Evolutionary conservation across 2,888 invertebrate species (phyloP).

Genomic region (Leptinotarsa peninsularis): DNA sequence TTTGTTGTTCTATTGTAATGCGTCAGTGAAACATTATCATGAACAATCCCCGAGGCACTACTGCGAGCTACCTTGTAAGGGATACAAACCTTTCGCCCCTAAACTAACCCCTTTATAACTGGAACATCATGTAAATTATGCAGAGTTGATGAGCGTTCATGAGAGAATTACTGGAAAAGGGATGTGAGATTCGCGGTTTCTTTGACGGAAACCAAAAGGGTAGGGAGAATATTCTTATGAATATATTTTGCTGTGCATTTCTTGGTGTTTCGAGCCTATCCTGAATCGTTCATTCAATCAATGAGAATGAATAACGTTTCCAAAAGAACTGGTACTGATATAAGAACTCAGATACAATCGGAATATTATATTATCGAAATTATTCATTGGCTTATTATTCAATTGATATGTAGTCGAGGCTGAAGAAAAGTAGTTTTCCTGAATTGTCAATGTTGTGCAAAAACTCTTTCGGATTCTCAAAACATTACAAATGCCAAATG

Average conservation of each 20-base stretch:
- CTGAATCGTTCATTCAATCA: not conserved
- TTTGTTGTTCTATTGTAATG: constrained; percentile 18
- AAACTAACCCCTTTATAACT: constrained; percentile 20
- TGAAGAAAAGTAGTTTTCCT: too few relatives aligned
- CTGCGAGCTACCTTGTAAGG: constrained; percentile 4
- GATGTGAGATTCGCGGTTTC: constrained; percentile 9
- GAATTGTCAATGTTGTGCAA: too few relatives aligned
- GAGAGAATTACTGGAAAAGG: constrained; percentile 6
- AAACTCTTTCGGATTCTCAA: too few relatives aligned
- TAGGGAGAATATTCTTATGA: not conserved
- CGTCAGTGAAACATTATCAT: constrained; percentile 19
- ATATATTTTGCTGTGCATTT: not conserved
- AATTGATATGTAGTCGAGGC: too few relatives aligned
- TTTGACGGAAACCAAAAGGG: not conserved
- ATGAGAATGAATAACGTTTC: not conserved
- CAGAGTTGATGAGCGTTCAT: constrained; percentile 8
- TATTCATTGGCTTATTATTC: too few relatives aligned
- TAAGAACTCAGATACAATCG: too few relatives aligned
- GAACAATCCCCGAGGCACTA: constrained; percentile 5
- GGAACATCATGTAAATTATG: constrained; percentile 18
- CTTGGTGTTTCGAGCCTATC: not conserved
- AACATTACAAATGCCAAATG: too few relatives aligned
- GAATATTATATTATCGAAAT: too few relatives aligned
- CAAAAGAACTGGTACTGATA: too few relatives aligned
- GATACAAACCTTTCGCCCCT: constrained; percentile 17